These are phyloP conservation scores for Acromyrmex heyeri DNA, from an alignment of 1,140 invertebrate genomes.

Conservation along the genomic window DNA sequence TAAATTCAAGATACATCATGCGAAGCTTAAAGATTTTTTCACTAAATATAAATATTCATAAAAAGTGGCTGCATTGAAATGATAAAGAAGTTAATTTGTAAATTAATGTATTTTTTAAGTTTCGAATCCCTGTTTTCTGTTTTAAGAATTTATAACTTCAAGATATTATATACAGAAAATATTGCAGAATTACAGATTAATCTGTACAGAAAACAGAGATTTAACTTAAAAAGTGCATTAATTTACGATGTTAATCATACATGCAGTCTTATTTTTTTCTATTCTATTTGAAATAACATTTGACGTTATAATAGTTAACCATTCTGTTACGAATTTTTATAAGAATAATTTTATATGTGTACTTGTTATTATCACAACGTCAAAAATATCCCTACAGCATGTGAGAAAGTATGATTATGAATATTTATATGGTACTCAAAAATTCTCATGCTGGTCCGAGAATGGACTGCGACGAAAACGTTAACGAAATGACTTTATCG, in stretches of 20 bases:
- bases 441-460: background rate
- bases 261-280: too few relatives aligned
- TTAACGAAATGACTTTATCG: conserved; percentile 52
- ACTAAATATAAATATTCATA: background rate
- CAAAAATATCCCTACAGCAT: background rate
- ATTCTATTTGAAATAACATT: background rate
- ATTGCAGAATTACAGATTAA: background rate
- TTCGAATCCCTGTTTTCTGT: background rate
- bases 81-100: background rate
- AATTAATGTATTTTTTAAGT: conserved; percentile 12
- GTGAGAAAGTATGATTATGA: conserved; percentile 21
- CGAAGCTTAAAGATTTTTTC: background rate
- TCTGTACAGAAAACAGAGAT: too few relatives aligned
- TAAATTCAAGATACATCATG: background rate
- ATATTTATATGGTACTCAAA: conserved; percentile 31
- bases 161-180: background rate
- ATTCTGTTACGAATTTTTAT: background rate
- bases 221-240: too few relatives aligned
- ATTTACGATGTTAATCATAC: too few relatives aligned
- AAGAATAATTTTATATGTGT: background rate
- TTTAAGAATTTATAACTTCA: background rate
- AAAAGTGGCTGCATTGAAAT: background rate
- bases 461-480: conserved; percentile 26
- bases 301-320: background rate
- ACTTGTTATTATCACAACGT: background rate